Evolutionary conservation across 2,888 invertebrate genomes (phyloP).

Genomic region (Macropis europaea): DNA sequence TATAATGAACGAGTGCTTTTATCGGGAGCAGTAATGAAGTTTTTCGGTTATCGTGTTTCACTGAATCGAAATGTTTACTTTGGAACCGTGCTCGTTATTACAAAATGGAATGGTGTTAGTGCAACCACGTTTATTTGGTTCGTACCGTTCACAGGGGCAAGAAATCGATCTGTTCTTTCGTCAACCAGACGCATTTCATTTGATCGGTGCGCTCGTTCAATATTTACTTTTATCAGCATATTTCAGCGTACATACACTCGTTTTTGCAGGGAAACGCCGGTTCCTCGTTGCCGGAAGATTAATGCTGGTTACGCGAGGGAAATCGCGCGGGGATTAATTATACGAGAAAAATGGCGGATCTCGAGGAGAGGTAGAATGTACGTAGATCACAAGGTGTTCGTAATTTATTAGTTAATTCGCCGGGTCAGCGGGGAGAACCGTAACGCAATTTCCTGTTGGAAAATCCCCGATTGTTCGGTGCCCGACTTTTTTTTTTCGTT

Average conservation of each 20-base stretch:
- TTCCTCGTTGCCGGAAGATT: background rate
- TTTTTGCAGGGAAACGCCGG: background rate
- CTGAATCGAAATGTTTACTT: background rate
- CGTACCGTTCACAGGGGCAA: background rate
- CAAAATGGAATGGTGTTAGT: background rate
- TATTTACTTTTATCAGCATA: slow-evolving; percentile 20
- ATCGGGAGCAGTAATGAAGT: background rate
- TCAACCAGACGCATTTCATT: background rate
- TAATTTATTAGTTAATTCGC: no score
- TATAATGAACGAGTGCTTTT: no score
- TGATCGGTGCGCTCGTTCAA: slow-evolving; percentile 12
- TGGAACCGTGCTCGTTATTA: background rate
- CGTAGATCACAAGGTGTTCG: background rate
- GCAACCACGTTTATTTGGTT: background rate
- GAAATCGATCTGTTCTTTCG: slow-evolving; percentile 20
- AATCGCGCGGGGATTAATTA: background rate
- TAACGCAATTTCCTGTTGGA: background rate
- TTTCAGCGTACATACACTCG: background rate
- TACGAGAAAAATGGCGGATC: background rate
- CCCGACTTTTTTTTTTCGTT: slow-evolving; percentile 1
- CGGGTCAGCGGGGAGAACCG: no score
- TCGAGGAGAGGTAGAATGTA: no score
- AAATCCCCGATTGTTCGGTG: background rate
- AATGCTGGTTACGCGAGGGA: background rate
- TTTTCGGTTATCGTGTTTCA: background rate